A percentile compares a stretch with the other conserved stretches of the same genome.
These are phyloP conservation scores for Xiphophorus couchianus DNA, from an alignment of 2,113 vertebrate species.

Conservation along the genomic window DNA sequence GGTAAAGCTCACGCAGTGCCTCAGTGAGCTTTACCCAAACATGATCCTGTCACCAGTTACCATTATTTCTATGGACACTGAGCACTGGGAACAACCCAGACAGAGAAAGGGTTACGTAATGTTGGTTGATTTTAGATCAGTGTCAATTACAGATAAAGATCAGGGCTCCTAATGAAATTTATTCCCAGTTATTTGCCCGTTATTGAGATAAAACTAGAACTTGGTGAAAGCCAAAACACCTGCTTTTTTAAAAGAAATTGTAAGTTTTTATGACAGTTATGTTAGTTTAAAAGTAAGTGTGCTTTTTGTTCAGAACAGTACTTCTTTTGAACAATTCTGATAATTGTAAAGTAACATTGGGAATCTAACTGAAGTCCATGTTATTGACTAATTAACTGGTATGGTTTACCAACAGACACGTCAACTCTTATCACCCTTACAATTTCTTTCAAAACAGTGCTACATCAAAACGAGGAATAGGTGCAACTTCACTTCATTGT, in stretches of 20 bases:
- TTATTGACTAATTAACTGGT: not conserved
- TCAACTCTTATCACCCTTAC: not conserved
- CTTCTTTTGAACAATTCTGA: not conserved
- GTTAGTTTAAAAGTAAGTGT: too few species aligned
- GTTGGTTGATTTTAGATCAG: too few species aligned
- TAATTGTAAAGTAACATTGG: not conserved
- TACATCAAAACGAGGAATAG: not conserved
- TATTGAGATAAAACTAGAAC: too few species aligned
- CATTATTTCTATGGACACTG: not conserved
- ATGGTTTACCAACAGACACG: not conserved
- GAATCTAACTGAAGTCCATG: not conserved
- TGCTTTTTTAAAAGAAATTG: too few species aligned
- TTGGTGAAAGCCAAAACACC: too few species aligned
- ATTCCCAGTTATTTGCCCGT: too few species aligned
- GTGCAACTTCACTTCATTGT: not conserved
- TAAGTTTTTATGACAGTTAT: too few species aligned
- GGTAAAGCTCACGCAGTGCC: not conserved
- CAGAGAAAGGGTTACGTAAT: too few species aligned
- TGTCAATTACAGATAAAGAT: too few species aligned
- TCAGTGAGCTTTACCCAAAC: not conserved
- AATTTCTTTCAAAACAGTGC: not conserved
- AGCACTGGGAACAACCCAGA: not conserved
- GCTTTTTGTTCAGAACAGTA: too few species aligned
- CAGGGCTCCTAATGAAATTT: too few species aligned
- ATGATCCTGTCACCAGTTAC: not conserved